Evolutionary conservation across 2,797 vertebrate species (phyloP).

Genomic region (Zalophus californianus): DNA sequence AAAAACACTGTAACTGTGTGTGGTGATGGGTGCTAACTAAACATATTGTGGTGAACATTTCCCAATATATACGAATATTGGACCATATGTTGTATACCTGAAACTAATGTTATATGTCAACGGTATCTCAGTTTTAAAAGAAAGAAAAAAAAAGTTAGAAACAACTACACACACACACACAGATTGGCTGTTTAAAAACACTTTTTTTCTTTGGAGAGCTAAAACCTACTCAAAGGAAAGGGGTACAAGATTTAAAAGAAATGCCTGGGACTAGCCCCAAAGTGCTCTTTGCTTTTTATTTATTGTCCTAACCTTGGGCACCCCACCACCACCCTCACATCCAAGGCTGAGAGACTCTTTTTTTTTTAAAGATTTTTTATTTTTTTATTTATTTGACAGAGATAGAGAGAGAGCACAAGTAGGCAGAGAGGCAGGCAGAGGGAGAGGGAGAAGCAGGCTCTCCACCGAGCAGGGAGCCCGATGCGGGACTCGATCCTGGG

Average conservation of each 20-base stretch:
- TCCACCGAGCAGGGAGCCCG: too few relatives aligned
- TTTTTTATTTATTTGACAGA: too few relatives aligned
- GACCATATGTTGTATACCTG: neutral
- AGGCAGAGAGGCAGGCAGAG: too few relatives aligned
- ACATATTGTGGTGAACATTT: neutral
- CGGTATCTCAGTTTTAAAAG: neutral
- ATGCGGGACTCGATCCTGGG: too few relatives aligned
- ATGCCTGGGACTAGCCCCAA: neutral
- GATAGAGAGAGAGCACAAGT: too few relatives aligned
- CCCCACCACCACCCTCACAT: neutral
- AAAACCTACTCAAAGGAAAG: conserved; percentile 11
- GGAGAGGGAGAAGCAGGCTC: too few relatives aligned
- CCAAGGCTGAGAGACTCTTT: neutral
- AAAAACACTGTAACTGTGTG: neutral
- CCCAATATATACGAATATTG: neutral
- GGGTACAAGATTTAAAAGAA: neutral
- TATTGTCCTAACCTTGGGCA: neutral
- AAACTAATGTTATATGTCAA: neutral
- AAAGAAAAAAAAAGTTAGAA: neutral
- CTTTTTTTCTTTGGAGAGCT: neutral
- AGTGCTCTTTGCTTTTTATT: neutral
- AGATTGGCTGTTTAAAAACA: neutral
- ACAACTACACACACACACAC: neutral
- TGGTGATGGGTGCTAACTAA: neutral
- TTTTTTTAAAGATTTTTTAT: too few relatives aligned